phyloP scores from a whole-genome alignment of 2,113 vertebrate genomes.

The Lamprologus ornatipinnis region DNA sequence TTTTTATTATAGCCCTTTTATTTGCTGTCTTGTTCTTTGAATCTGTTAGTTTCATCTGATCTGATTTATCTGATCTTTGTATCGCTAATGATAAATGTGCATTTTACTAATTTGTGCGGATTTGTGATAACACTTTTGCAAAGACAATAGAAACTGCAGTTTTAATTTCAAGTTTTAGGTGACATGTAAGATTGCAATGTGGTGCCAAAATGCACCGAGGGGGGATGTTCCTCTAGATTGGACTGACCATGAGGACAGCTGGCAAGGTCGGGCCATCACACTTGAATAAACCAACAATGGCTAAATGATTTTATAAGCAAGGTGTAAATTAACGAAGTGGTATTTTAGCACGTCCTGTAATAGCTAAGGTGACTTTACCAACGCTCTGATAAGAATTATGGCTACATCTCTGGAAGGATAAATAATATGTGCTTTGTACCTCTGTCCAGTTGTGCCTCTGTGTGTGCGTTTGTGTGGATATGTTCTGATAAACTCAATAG shows the following conservation, averaged over 20 bases:
- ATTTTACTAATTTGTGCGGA: background rate
- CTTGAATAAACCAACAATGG: conserved; percentile 30
- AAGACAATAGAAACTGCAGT: background rate
- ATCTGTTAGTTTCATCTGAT: background rate
- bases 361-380: conserved; percentile 59
- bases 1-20: background rate
- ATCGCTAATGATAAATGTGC: background rate
- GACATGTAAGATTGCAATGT: background rate
- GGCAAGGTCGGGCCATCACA: conserved; percentile 41
- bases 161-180: background rate
- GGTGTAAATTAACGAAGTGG: conserved; percentile 39
- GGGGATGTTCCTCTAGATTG: background rate
- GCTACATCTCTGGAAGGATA: background rate
- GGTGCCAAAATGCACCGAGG: background rate
- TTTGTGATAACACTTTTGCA: background rate
- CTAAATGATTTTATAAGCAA: conserved; percentile 34
- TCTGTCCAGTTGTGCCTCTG: background rate
- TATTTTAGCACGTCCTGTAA: conserved; percentile 39
- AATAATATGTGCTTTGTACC: conserved; percentile 10
- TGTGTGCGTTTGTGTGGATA: background rate
- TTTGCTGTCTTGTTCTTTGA: background rate
- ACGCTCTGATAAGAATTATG: conserved; percentile 26
- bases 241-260: background rate
- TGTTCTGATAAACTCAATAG: background rate
- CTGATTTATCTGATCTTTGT: background rate